A percentile compares a stretch with the other conserved stretches of the same genome.
Evolutionary conservation across 2,888 invertebrate species (phyloP).

Genomic region (Drosophila hamatofila): DNA sequence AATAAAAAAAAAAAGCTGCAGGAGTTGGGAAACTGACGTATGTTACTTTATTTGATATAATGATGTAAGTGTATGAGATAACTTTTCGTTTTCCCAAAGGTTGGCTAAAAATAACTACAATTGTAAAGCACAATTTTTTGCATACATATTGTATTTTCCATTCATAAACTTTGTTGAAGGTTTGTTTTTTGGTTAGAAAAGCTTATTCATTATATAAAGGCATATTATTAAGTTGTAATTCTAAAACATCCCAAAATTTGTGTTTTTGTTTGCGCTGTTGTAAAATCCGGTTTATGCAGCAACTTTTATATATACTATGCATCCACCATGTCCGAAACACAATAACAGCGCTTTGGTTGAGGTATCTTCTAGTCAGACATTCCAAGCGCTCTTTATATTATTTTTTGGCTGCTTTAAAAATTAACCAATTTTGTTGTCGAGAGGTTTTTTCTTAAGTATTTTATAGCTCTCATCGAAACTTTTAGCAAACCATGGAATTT

Average conservation of each 20-base stretch:
- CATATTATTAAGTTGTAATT: not conserved
- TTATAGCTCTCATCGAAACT: constrained; percentile 1
- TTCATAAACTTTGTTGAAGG: not conserved
- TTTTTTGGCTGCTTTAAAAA: not conserved
- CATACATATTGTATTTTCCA: not conserved
- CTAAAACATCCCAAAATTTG: not conserved
- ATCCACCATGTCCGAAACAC: too few relatives aligned
- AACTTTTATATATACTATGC: too few relatives aligned
- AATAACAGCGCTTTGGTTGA: not conserved
- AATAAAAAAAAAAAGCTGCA: not conserved
- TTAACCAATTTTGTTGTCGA: not conserved
- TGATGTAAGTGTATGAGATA: not conserved
- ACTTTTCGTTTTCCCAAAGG: not conserved
- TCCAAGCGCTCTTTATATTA: not conserved
- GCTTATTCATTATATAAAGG: not conserved
- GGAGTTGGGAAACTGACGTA: not conserved
- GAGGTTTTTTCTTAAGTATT: not conserved
- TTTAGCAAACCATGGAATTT: not conserved
- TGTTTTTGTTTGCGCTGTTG: not conserved
- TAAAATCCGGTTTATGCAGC: not conserved
- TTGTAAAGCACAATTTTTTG: not conserved
- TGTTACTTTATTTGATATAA: not conserved
- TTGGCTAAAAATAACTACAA: not conserved
- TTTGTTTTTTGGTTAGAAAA: not conserved
- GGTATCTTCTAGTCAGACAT: not conserved